Evolutionary conservation across 2,797 vertebrate species (phyloP).

Genomic region (Poeciliopsis infans): DNA sequence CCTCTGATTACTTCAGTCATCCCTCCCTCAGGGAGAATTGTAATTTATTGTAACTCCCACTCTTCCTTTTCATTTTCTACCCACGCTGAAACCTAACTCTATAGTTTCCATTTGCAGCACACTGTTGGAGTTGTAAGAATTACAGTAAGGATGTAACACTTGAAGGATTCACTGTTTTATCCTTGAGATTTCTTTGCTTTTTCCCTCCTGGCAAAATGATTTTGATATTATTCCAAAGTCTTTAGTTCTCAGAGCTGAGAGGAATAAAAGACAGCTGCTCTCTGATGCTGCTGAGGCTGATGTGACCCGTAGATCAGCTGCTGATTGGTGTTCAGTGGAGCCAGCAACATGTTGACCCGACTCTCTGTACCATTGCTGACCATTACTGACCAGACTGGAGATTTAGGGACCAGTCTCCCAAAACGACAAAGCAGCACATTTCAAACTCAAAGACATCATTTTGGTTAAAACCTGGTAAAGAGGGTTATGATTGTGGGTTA

Average conservation of each 20-base stretch:
- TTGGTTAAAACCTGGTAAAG: neutral
- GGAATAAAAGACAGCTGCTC: neutral
- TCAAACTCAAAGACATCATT: neutral
- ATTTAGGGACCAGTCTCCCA: no score
- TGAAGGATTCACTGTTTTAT: slow-evolving; percentile 2
- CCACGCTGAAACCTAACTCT: neutral
- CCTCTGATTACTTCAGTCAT: neutral
- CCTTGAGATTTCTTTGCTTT: slow-evolving; percentile 4
- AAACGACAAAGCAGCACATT: neutral
- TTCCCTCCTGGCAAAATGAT: neutral
- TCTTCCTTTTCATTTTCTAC: slow-evolving; percentile 2
- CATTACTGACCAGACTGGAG: neutral
- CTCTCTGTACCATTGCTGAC: neutral
- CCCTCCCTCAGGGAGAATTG: neutral
- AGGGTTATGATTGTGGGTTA: neutral
- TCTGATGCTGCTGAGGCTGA: slow-evolving; percentile 3
- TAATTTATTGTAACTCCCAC: neutral
- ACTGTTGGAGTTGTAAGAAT: neutral
- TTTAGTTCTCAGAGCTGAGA: neutral
- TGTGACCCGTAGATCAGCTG: neutral
- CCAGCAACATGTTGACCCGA: neutral
- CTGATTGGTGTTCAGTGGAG: neutral
- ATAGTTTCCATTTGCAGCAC: neutral
- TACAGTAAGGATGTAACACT: neutral
- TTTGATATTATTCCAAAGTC: neutral